Conservation (phyloP, 92 coral and sea anemone species). For the Palythoa heliodiscus region DNA sequence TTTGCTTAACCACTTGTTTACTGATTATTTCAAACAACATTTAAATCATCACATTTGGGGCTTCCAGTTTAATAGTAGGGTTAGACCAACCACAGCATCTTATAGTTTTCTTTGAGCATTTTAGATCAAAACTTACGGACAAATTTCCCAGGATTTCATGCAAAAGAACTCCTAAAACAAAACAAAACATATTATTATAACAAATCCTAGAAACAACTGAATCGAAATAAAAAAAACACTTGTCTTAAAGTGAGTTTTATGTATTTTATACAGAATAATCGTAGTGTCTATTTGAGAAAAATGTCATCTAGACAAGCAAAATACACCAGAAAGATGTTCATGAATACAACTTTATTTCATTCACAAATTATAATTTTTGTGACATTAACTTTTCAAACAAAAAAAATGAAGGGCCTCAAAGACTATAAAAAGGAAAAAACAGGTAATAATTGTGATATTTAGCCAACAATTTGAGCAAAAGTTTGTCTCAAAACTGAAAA, state of each 20-base stretch:
- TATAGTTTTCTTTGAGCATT: not conserved
- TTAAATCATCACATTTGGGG: constrained; percentile 7
- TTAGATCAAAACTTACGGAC: not conserved
- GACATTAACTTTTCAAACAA: not conserved
- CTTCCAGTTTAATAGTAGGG: constrained; percentile 1
- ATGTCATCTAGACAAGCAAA: not conserved
- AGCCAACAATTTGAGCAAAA: not conserved
- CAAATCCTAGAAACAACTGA: not conserved
- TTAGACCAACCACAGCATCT: not conserved
- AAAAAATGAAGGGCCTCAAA: not conserved
- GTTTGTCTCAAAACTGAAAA: not conserved
- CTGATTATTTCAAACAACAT: constrained; percentile 1
- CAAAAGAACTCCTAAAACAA: not conserved
- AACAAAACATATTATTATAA: not conserved
- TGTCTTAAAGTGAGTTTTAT: not conserved
- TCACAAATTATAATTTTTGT: not conserved
- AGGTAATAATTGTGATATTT: not conserved
- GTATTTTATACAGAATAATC: not conserved
- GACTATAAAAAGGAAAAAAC: not conserved
- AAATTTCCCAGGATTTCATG: not conserved
- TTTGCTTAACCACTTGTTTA: constrained; percentile 3
- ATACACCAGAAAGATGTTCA: not conserved
- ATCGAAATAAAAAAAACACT: not conserved
- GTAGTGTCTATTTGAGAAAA: not conserved
- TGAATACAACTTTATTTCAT: not conserved